Evolutionary conservation across 1,140 invertebrate species (phyloP).

Genomic region (Littorina saxatilis): DNA sequence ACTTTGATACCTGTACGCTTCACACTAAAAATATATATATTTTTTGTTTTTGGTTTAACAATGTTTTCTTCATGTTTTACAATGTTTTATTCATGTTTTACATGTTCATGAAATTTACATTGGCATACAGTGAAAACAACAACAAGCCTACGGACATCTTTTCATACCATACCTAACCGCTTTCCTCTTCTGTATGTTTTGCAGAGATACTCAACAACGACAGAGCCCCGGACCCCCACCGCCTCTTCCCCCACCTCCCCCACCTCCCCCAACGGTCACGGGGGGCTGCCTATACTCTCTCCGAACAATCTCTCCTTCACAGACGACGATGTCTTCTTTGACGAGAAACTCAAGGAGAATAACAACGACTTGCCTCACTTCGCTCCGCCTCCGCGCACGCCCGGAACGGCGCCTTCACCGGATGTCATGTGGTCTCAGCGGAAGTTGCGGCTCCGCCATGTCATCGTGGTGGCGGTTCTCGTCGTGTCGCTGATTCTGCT

Average conservation of each 20-base stretch:
- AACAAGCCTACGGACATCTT: no score
- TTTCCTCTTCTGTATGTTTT: neutral
- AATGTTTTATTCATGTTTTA: no score
- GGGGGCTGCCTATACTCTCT: neutral
- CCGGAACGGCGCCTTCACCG: conserved; percentile 23
- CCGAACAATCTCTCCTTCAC: neutral
- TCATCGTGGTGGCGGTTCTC: conserved; percentile 5
- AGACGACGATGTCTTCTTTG: conserved; percentile 29
- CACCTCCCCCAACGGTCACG: conserved; percentile 31
- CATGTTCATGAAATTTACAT: no score
- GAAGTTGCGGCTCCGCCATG: conserved; percentile 9
- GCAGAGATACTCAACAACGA: conserved; percentile 34
- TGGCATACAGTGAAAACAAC: no score
- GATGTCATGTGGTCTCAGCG: conserved; percentile 19
- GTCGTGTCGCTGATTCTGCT: neutral
- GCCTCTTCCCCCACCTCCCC: conserved; percentile 22
- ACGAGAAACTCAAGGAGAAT: conserved; percentile 31
- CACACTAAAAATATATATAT: no score
- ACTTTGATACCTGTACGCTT: no score
- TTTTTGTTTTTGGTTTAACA: no score
- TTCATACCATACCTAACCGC: no score
- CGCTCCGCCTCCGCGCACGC: conserved; percentile 25
- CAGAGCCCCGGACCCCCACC: conserved; percentile 30
- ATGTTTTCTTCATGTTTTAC: no score
- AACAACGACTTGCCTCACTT: conserved; percentile 9